Conservation (phyloP, 2,888 invertebrate genomes). For the Drosophila mimica region DNA sequence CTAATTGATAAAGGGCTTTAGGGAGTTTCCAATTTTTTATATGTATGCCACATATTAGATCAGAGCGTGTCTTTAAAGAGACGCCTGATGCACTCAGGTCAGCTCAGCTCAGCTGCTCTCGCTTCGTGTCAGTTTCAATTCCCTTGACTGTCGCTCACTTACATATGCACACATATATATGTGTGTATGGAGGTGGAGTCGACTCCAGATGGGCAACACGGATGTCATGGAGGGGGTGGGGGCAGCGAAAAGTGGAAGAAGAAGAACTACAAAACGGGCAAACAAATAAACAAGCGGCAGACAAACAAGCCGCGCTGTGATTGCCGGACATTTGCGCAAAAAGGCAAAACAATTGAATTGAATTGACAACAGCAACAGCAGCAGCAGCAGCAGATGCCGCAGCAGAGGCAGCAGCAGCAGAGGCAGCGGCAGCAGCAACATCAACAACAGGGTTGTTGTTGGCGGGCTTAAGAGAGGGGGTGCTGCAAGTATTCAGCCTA, state of each 20-base stretch:
- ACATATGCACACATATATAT: not conserved
- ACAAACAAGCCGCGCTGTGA: constrained; percentile 69
- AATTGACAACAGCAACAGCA: constrained; percentile 65
- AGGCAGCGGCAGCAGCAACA: constrained; percentile 37
- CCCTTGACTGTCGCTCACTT: constrained; percentile 37
- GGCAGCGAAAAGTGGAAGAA: constrained; percentile 21
- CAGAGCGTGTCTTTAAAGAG: not conserved
- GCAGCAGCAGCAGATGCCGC: not conserved
- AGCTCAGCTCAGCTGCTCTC: constrained; percentile 52
- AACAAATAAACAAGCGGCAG: constrained; percentile 67
- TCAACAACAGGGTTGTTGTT: constrained; percentile 2
- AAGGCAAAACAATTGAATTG: constrained; percentile 78
- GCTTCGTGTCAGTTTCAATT: constrained; percentile 63
- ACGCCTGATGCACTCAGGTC: constrained; percentile 29
- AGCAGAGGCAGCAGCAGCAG: constrained; percentile 48
- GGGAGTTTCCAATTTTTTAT: not conserved
- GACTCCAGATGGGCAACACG: constrained; percentile 17
- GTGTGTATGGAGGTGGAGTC: not conserved
- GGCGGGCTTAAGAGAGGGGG: constrained; percentile 34
- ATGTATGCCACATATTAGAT: not conserved
- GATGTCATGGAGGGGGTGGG: constrained; percentile 38
- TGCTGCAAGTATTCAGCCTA: constrained; percentile 75
- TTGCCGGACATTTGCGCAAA: constrained; percentile 77
- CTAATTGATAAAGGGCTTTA: not conserved
- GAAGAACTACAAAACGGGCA: constrained; percentile 51